Conservation (phyloP, 2,113 vertebrate genomes). For the Brienomyrus brachyistius region DNA sequence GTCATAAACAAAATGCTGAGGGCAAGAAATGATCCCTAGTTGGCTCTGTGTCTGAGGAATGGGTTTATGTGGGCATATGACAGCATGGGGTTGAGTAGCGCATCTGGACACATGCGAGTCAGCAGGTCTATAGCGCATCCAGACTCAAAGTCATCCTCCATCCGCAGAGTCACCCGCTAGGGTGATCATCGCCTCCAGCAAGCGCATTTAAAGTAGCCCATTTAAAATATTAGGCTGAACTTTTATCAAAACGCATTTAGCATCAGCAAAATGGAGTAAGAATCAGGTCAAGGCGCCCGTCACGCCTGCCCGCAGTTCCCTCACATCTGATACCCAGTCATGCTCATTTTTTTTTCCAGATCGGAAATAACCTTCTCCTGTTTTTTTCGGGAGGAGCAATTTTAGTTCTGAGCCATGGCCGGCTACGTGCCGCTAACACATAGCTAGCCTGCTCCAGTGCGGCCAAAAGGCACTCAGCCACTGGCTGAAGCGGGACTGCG, state of each 20-base stretch:
- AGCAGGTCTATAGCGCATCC: not conserved
- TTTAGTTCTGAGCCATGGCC: not conserved
- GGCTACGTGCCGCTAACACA: not conserved
- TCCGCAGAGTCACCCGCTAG: not conserved
- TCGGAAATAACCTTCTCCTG: not conserved
- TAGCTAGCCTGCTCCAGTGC: not conserved
- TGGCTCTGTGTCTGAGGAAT: not conserved
- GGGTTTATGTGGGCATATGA: not conserved
- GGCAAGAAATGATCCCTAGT: not conserved
- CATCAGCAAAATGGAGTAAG: not conserved
- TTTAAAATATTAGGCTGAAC: not conserved
- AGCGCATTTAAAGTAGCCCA: not conserved
- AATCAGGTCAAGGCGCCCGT: not conserved
- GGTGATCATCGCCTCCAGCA: not conserved
- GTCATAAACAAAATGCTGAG: not conserved
- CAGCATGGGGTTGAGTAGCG: not conserved
- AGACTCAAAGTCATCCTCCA: constrained; percentile 1
- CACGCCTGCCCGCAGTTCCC: not conserved
- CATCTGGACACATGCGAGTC: not conserved
- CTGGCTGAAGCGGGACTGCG: not conserved
- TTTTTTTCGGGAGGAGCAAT: not conserved
- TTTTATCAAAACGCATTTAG: not conserved
- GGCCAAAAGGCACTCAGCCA: not conserved
- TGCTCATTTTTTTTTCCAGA: not conserved
- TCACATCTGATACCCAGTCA: not conserved